Base-by-base conservation (phyloP, 2,888 invertebrate species). In the Drosophila picticornis region DNA sequence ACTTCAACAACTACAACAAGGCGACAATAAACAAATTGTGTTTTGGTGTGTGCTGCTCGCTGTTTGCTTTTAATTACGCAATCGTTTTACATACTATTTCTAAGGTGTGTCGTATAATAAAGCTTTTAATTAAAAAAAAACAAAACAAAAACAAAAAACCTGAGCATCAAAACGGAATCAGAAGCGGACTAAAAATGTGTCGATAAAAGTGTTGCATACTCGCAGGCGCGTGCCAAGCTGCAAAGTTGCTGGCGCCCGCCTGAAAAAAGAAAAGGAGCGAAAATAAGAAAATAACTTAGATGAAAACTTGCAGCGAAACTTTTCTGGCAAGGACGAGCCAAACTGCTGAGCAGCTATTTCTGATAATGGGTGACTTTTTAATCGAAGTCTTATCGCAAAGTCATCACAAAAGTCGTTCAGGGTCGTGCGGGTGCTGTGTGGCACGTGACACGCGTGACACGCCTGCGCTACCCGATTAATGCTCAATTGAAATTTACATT, bases 51-150 rank as follows among this genome's bases (percentile, higher is more conserved):
- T 51, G 52, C 48, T 51, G 56, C 51, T 52, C 57, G 58, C 55
- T 83, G 83, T 84, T 86, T 88, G 69, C 81, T 86, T 86, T 84
- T 83, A 84, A 84, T 84, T 84, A 84, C 86, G 88, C 86, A 70
- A 80, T 80, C 77, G 63, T 69, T 80, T 73, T 70, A 81, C 84
- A 68, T 81, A 75, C 67, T 66, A 76, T 81, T 78, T 73, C 70
- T 72, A 60, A 79, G 77, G 77, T 79, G 75, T 66, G 77, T 48
- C 80, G 22, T 29, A 70, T 75, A 88, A 88, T 75, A 88, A 85
- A 88, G 86, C 72, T 83, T 85, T 88, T 85, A 84, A 84, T 84
- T 88, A 85, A 84, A 71, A 58, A 56, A 72, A 19, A 16, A 25
- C 22, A 72, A 19, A 16, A 25, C 22, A 19, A 32, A 27, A 25